Evolutionary conservation across 2,888 invertebrate genomes (phyloP).

Genomic region (Limnephilus marmoratus): DNA sequence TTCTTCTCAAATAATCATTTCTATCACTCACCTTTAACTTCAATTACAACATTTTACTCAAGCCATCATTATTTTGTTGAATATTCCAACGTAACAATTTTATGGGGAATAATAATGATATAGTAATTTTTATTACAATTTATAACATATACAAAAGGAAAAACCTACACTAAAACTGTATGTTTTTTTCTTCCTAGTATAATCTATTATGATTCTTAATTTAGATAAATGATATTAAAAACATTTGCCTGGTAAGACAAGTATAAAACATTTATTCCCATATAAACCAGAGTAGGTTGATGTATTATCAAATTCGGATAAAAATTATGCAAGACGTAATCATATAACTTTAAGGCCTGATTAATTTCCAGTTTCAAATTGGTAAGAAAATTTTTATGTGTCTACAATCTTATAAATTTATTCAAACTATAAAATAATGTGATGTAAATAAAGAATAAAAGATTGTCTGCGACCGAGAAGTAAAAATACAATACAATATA

Average conservation of each 20-base stretch:
- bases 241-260: neutral
- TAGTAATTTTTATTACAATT: neutral
- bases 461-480: no score
- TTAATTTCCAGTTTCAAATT: neutral
- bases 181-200: neutral
- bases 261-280: neutral
- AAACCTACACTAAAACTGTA: constrained; percentile 2
- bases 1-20: neutral
- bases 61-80: neutral
- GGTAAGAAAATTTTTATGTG: neutral
- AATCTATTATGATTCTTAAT: neutral
- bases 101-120: neutral
- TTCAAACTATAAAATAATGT: neutral
- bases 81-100: neutral
- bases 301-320: neutral
- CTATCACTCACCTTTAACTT: neutral
- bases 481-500: no score
- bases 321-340: neutral
- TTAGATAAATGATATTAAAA: neutral
- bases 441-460: no score
- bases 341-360: neutral
- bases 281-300: neutral
- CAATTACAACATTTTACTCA: neutral
- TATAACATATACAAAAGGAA: neutral
- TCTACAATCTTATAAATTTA: neutral